A percentile compares a stretch with the other conserved stretches of the same genome.
Conservation (phyloP, 2,113 vertebrate genomes). For the Prionailurus bengalensis region DNA sequence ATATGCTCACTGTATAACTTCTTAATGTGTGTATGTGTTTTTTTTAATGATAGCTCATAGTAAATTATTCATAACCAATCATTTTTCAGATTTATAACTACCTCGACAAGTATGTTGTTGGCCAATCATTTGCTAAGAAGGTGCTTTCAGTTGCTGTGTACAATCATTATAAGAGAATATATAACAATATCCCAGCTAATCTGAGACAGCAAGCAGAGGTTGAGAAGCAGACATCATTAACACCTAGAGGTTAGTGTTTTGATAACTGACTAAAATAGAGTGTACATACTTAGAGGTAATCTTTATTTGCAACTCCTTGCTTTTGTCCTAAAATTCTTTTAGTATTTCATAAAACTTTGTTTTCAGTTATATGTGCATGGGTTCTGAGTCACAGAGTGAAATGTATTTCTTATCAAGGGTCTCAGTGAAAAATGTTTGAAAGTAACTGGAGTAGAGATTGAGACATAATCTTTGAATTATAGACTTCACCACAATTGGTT, state of each 20-base stretch:
- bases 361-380: neutral
- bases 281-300: slow-evolving; percentile 3
- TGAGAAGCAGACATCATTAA: slow-evolving; percentile 96
- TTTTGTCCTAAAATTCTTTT: slow-evolving; percentile 56
- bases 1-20: neutral
- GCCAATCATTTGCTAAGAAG: slow-evolving; percentile 99
- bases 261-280: slow-evolving; percentile 48
- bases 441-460: neutral
- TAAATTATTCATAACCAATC: slow-evolving; percentile 62
- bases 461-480: neutral
- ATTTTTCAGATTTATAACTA: slow-evolving; percentile 97
- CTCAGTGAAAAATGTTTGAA: slow-evolving; percentile 44
- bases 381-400: slow-evolving; percentile 39
- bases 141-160: slow-evolving; percentile 98
- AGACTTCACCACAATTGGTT: slow-evolving; percentile 28
- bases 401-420: slow-evolving; percentile 35
- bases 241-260: slow-evolving; percentile 94
- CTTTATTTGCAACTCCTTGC: slow-evolving; percentile 46
- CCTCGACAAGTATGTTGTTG: slow-evolving; percentile 98
- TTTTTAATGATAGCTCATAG: slow-evolving; percentile 28
- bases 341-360: slow-evolving; percentile 59
- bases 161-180: slow-evolving; percentile 99
- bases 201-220: slow-evolving; percentile 94
- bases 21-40: neutral
- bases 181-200: slow-evolving; percentile 97